Evolutionary conservation across 2,797 vertebrate species (phyloP).

Genomic region (Arrhamphus sclerolepis): DNA sequence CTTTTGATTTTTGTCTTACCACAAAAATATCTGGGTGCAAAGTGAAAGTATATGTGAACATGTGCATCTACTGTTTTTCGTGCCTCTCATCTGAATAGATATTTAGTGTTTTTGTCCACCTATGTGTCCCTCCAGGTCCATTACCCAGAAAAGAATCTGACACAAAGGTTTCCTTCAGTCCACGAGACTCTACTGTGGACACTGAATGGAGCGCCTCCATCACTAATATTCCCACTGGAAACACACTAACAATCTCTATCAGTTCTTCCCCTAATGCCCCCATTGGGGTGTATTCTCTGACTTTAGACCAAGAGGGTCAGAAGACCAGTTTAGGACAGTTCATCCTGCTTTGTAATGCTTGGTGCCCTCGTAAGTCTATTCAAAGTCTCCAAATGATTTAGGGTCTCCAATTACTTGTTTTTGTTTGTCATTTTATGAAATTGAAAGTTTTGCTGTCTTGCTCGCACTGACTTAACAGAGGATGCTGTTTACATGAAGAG

Average conservation of each 20-base stretch:
- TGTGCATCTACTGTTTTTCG: neutral
- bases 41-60: no score
- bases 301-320: slow-evolving; percentile 69
- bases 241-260: slow-evolving; percentile 77
- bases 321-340: slow-evolving; percentile 79
- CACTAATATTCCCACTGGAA: slow-evolving; percentile 35
- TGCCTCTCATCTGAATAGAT: neutral
- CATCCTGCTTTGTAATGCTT: slow-evolving; percentile 89
- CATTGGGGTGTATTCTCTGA: slow-evolving; percentile 84
- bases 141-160: slow-evolving; percentile 70
- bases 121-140: slow-evolving; percentile 73
- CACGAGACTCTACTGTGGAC: slow-evolving; percentile 68
- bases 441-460: neutral
- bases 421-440: neutral
- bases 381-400: neutral
- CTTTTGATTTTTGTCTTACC: neutral
- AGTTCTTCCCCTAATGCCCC: slow-evolving; percentile 79
- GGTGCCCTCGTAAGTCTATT: slow-evolving; percentile 82
- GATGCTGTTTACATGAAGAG: slow-evolving; percentile 85
- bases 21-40: no score
- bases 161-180: slow-evolving; percentile 77
- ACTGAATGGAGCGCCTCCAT: slow-evolving; percentile 82
- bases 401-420: neutral
- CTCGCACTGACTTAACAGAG: slow-evolving; percentile 65
- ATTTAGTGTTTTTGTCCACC: neutral